Evolutionary conservation across 1,140 invertebrate genomes (phyloP).

Genomic region (Papilio xuthus): DNA sequence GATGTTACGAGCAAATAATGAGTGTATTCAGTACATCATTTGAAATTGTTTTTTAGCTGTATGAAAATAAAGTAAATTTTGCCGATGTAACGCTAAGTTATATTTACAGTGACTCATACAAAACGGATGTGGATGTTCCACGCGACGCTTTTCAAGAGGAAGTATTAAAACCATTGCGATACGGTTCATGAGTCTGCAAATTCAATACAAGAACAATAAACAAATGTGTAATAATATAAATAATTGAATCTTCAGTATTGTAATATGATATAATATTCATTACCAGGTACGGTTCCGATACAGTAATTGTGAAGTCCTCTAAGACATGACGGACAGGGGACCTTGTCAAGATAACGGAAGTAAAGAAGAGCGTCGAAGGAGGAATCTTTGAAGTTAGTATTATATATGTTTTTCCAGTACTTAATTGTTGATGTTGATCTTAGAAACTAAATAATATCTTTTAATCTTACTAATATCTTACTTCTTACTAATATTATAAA

Average conservation of each 20-base stretch:
- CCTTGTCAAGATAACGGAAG: too few species aligned
- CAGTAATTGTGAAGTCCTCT: too few species aligned
- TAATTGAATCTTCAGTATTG: not conserved
- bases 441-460: too few species aligned
- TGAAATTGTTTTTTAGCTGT: not conserved
- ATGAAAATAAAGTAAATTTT: not conserved
- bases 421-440: too few species aligned
- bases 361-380: too few species aligned
- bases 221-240: not conserved
- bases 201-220: not conserved
- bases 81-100: not conserved
- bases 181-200: slow-evolving; percentile 4
- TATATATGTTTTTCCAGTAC: too few species aligned
- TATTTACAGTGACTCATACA: slow-evolving; percentile 26
- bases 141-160: slow-evolving; percentile 24
- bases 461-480: too few species aligned
- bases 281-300: too few species aligned
- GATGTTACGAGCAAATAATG: not conserved
- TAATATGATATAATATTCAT: too few species aligned
- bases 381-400: too few species aligned
- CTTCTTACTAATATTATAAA: too few species aligned
- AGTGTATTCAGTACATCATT: not conserved
- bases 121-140: slow-evolving; percentile 25
- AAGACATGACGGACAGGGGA: too few species aligned
- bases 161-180: slow-evolving; percentile 1